Evolutionary conservation across 2,888 invertebrate genomes (phyloP), one percentile per base, ranked within the genome.

Genomic region (Lithophane semibrunnea): DNA sequence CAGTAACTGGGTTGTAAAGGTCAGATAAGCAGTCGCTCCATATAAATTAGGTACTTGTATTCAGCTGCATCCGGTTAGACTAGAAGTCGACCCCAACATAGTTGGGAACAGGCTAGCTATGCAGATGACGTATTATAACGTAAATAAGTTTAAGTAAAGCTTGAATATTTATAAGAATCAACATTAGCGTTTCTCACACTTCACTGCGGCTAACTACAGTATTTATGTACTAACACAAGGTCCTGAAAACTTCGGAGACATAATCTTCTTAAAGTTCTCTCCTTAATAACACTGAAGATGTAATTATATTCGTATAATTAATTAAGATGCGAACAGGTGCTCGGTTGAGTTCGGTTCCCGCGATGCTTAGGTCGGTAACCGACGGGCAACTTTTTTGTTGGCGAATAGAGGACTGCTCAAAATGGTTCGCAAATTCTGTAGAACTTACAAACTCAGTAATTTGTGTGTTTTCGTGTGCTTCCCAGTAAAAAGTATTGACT

Each of bases 221-320:
- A 83, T 85, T 76, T 72, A 37, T 37, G 37, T 37, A 82, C 78
- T 78, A 79, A 81, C 75, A 82, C 71, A 85, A 77, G 80, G 66
- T 79, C 29, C 42, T 77, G 80, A 88, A 87, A 86, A 80, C 77
- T 82, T 77, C 37, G 75, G 71, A 73, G 67, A 69, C 73, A 84
- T 90, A 90, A 91, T 90, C 90, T 85, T 80, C 88, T 90, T 89
- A 88, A 88, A 90, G 87, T 90, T 90, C 80, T 47, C 69, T 79
- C 66, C 86, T 87, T 89, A 89, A 91, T 91, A 88, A 89, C 82
- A 83, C 80, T 84, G 89, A 77, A 85, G 87, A 88, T 88, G 87
- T 90, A 91, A 91, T 91, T 90, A 90, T 89, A 92, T 90, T 90
- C 88, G 86, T 89, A 88, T 89, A 88, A 89, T 88, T 88, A 88